Conservation (phyloP, 2,113 vertebrate species). For the Cryptotis parvus region DNA sequence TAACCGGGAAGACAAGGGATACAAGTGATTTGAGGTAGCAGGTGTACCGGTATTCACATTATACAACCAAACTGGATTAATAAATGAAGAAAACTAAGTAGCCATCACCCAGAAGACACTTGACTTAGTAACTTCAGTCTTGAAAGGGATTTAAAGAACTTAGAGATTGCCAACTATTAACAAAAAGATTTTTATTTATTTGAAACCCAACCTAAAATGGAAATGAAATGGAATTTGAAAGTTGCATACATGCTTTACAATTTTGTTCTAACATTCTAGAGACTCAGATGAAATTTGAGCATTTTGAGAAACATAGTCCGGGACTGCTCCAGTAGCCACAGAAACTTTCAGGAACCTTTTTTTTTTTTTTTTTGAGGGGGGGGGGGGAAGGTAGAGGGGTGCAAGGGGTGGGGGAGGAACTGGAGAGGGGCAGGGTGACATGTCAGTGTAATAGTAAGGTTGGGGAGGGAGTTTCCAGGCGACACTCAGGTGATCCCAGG, state of each 20-base stretch:
- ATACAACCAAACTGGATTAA: constrained; percentile 30
- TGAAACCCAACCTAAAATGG: constrained; percentile 49
- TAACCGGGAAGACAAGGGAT: too few species aligned
- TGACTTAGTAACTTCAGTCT: constrained; percentile 58
- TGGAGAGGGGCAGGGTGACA: too few species aligned
- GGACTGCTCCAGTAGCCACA: not conserved
- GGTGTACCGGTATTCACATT: not conserved
- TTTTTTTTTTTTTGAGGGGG: too few species aligned
- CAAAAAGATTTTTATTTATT: constrained; percentile 64
- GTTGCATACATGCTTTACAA: constrained; percentile 2
- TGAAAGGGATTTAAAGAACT: constrained; percentile 60
- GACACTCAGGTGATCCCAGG: too few species aligned
- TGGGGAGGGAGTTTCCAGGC: too few species aligned
- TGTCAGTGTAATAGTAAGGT: too few species aligned
- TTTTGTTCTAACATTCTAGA: constrained; percentile 32
- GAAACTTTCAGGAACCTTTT: not conserved
- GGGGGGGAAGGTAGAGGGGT: too few species aligned
- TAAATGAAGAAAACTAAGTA: constrained; percentile 57
- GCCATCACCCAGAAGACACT: constrained; percentile 49
- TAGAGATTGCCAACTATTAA: constrained; percentile 63
- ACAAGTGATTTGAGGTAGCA: not conserved
- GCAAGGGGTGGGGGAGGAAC: not conserved
- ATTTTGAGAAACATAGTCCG: not conserved
- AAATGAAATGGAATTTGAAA: constrained; percentile 55
- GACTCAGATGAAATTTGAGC: not conserved